Base-by-base conservation (phyloP, 1,140 invertebrate genomes). In the Cardiocondyla obscurior region DNA sequence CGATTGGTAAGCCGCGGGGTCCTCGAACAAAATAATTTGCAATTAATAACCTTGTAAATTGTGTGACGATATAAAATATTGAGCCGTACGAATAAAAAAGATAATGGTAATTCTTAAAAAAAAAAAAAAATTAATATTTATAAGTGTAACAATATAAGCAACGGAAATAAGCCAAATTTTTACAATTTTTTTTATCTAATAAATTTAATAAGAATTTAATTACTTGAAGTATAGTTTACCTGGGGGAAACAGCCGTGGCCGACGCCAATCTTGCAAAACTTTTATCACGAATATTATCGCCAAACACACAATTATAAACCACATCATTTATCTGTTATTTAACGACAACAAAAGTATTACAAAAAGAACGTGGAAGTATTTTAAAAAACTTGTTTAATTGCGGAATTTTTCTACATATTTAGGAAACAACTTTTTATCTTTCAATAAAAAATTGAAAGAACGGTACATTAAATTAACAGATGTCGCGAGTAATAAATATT, bases 1-100 rank as follows among this genome's bases (percentile, higher is more conserved):
- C 14, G 7, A 94, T 55, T 0, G 93, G 94, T n/a, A 94, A 62
- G 42, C 90, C 92, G 30, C 51, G 81, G 0, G 93, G 93, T 55
- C 93, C 93, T 94, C 42, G 46, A 86, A 87, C 33, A 30, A 88
- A 46, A 51, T 36, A 16, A 55, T 76, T 76, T 1, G 8, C 25
- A 39, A 70, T 25, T 57, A 30, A 64, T 22, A 33, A 46, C 16
- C 19, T 51, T 16, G 12, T 25, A 49, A 77, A 51, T 65, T 65
- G 16, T 12, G 14, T 12, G 14, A 65, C 22, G 19, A 25, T 36
- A 67, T 36, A 65, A 28, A 64, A 49, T 49, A 64, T 65, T 46
- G 2, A 10, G 5, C 25, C 2, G 3, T 16, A 5, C 1, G 0
- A 30, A 12, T 25, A 4, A 14, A 83, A 25, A 33, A 44, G 12